Evolutionary conservation across 2,888 invertebrate genomes (phyloP).

Genomic region (Cantharis lateralis): DNA sequence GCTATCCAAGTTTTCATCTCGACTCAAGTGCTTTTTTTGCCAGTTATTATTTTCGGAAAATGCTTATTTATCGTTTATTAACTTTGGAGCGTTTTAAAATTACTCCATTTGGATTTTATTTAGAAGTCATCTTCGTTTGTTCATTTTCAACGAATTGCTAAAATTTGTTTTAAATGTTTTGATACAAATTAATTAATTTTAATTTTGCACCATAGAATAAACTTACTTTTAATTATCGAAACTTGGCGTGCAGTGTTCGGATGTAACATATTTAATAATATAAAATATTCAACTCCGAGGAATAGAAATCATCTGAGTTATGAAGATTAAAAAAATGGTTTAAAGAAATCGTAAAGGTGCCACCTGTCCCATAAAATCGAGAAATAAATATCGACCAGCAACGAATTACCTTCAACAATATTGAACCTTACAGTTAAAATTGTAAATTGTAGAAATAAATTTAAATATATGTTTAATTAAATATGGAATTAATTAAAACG

Average conservation of each 20-base stretch:
- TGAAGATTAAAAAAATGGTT: not conserved
- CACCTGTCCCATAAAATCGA: not conserved
- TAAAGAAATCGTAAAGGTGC: not conserved
- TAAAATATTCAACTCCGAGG: not conserved
- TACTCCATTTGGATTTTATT: constrained; percentile 9
- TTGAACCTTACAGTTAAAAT: not conserved
- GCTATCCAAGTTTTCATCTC: constrained; percentile 23
- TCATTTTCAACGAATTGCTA: not conserved
- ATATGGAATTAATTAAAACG: too few species aligned
- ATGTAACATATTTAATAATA: not conserved
- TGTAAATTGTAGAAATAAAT: too few species aligned
- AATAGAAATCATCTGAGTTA: not conserved
- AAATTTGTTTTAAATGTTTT: not conserved
- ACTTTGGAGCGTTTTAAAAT: constrained; percentile 7
- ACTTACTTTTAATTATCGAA: not conserved
- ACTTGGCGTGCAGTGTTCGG: not conserved
- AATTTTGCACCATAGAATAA: not conserved
- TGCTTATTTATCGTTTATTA: constrained; percentile 17
- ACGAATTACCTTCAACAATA: not conserved
- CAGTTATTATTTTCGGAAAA: constrained; percentile 23
- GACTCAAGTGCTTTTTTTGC: constrained; percentile 19
- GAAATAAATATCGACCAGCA: not conserved
- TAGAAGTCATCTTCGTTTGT: not conserved
- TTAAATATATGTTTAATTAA: too few species aligned
- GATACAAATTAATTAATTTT: not conserved